These are phyloP conservation scores for Mirza zaza DNA, from an alignment of 2,113 vertebrate genomes.

Conservation along the genomic window DNA sequence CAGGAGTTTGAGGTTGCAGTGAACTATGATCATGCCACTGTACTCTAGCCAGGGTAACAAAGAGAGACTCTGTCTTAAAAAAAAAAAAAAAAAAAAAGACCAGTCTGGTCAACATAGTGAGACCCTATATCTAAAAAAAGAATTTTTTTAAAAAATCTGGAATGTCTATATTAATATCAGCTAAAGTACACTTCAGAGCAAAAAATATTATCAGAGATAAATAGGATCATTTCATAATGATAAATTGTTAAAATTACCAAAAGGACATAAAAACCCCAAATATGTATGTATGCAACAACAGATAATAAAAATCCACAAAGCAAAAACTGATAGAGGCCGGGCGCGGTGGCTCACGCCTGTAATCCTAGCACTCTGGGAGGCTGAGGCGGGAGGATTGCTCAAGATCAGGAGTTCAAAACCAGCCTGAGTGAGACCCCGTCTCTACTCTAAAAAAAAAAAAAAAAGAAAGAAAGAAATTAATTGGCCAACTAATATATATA, in stretches of 20 bases:
- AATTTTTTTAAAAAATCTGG: background rate
- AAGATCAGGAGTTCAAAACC: no score
- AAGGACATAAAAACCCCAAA: background rate
- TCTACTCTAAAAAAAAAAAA: no score
- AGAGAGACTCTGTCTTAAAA: background rate
- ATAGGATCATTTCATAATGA: fast-evolving
- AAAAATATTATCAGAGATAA: background rate
- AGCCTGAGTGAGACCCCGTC: no score
- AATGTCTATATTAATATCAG: background rate
- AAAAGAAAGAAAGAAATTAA: no score
- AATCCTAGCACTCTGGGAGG: no score
- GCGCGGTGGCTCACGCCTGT: no score
- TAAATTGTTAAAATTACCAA: background rate
- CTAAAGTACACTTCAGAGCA: background rate
- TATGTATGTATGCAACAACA: background rate
- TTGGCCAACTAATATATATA: no score
- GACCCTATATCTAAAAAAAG: no score
- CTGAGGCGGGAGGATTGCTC: no score
- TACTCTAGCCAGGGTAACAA: background rate
- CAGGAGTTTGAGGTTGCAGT: no score
- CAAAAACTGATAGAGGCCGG: background rate
- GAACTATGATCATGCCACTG: no score
- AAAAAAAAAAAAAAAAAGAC: background rate
- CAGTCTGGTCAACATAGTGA: no score
- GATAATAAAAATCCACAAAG: background rate